These are phyloP conservation scores for Amphiprion percula DNA, from an alignment of 2,113 vertebrate genomes.

Conservation along the genomic window DNA sequence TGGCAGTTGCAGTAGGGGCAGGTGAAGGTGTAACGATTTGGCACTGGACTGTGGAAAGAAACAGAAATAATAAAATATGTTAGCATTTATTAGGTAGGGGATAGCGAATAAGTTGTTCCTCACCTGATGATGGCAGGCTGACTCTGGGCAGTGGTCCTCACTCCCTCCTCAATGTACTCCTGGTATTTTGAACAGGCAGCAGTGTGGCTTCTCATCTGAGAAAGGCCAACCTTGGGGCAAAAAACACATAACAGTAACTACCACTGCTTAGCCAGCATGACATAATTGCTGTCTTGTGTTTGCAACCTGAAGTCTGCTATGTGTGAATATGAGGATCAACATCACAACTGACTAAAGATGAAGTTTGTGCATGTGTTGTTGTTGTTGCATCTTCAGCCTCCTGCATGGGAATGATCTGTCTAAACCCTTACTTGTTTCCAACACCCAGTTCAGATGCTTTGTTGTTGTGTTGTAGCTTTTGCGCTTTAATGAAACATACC, in stretches of 20 bases:
- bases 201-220: conserved; percentile 93
- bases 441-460: neutral
- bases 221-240: conserved; percentile 86
- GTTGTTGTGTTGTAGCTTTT: neutral
- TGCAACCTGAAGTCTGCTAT: neutral
- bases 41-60: conserved; percentile 88
- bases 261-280: neutral
- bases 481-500: conserved; percentile 73
- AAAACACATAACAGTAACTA: neutral
- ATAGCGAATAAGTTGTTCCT: neutral
- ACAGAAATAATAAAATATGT: neutral
- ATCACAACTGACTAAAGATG: neutral
- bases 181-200: conserved; percentile 93
- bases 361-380: neutral
- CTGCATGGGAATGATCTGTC: neutral
- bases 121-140: conserved; percentile 89
- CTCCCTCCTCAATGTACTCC: conserved; percentile 94
- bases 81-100: no score
- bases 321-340: conserved; percentile 1
- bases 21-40: conserved; percentile 96
- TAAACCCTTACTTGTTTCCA: neutral
- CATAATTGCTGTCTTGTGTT: neutral
- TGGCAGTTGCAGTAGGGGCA: conserved; percentile 95
- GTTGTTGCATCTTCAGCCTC: neutral
- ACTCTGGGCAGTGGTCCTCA: conserved; percentile 91